Percentiles rank a stretch among this genome's conserved stretches.
These are phyloP conservation scores for Channa maculata DNA, from an alignment of 2,113 vertebrate species.

Conservation along the genomic window DNA sequence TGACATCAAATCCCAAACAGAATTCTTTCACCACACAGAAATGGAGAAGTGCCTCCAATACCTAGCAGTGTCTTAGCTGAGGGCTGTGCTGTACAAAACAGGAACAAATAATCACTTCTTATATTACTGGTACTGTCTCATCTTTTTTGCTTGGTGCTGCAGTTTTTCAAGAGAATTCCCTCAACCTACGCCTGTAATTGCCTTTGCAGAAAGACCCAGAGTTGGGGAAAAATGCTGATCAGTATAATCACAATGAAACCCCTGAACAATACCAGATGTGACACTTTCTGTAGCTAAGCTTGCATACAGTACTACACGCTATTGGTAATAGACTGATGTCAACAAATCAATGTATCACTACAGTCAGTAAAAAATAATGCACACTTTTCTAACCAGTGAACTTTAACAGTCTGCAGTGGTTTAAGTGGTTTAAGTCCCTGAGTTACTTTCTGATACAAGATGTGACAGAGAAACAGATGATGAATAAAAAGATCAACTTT, in stretches of 20 bases:
- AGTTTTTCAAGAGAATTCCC: background rate
- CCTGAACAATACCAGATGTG: background rate
- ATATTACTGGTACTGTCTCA: conserved; percentile 11
- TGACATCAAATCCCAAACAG: background rate
- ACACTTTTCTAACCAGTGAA: no score
- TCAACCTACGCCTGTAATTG: background rate
- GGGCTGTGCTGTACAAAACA: background rate
- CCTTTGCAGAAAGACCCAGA: background rate
- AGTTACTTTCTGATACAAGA: no score
- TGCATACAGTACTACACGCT: background rate
- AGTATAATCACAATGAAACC: conserved; percentile 1
- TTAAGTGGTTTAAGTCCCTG: no score
- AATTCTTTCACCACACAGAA: background rate
- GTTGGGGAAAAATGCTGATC: conserved; percentile 10
- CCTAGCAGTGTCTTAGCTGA: background rate
- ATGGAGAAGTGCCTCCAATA: conserved; percentile 2
- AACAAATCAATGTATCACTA: no score
- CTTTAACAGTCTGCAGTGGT: no score
- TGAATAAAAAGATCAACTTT: no score
- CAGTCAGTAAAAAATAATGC: no score
- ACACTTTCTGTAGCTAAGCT: background rate
- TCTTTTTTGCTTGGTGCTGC: background rate
- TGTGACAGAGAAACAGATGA: no score
- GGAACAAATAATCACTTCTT: conserved; percentile 12
- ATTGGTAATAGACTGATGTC: no score